Base-by-base conservation (phyloP, 2,888 invertebrate genomes). In the Cosmopolites sordidus region DNA sequence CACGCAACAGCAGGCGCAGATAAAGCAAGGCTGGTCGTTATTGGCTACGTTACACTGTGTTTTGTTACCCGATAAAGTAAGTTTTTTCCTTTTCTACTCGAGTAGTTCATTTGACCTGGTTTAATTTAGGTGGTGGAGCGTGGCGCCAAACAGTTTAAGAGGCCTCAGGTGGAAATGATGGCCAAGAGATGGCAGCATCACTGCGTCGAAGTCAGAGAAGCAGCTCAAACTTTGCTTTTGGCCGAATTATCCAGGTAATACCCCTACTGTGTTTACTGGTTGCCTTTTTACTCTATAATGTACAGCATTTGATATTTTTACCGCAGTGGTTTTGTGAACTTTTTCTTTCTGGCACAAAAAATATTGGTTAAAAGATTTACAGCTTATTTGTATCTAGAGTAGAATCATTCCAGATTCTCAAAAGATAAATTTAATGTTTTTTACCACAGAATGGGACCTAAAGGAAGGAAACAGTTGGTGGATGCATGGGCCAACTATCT, bases 141-240 rank as follows among this genome's bases (percentile, higher is more conserved):
- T 68, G 87, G 87, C 29, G 84, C 87, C 0, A 86, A 83, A 71
- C 82, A 82, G 56, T 95, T 92, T 75, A 92, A 95, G 70, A 83
- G 93, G n/a, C 96, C 97, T 0, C 92, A 93, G 74, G 92, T 99
- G 2, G 98, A 99, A 75, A 92, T 96, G 86, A 81, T 99, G 79
- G 98, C 97, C 0, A 84, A 96, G 14, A 81, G 96, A 57, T 99
- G 99, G 99, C 98, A 99, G 72, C 98, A 99, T 76, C 91, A 96
- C 64, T 99, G 98, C 73, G 81, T 98, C 3, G 98, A 99, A 78
- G 94, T 95, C 42, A 79, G 99, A 2, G 96, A 98, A 74, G 98
- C 98, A 0, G 92, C 97, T 0, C 99, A 99, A 69, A 96, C 97
- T 8, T 77, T 99, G 22, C 77, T 99, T 0, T 77, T 98, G 11